Evolutionary conservation across 2,797 vertebrate genomes (phyloP).

Genomic region (Bradypodion ventrale): DNA sequence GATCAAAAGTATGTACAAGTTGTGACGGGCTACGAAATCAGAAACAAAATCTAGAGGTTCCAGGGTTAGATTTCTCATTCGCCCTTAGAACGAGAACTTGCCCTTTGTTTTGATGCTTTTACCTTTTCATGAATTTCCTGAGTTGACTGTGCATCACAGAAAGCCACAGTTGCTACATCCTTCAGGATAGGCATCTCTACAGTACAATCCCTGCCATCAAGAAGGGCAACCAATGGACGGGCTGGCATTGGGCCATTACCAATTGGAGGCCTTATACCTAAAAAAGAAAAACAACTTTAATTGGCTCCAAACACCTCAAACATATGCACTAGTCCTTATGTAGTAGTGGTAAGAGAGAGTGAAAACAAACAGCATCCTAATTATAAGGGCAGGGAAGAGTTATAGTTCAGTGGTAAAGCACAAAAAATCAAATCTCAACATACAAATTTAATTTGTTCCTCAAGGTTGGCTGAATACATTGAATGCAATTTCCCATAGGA

Average conservation of each 20-base stretch:
- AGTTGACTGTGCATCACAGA: slow-evolving; percentile 90
- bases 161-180: slow-evolving; percentile 90
- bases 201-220: slow-evolving; percentile 87
- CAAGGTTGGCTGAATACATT: too few species aligned
- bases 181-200: slow-evolving; percentile 91
- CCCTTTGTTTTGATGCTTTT: neutral
- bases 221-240: slow-evolving; percentile 83
- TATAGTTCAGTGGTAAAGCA: neutral
- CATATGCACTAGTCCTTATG: neutral
- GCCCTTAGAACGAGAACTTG: neutral
- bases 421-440: too few species aligned
- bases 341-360: neutral
- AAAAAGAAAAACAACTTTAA: slow-evolving; percentile 10
- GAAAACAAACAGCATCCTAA: neutral
- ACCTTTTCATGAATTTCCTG: slow-evolving; percentile 94
- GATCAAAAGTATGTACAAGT: slow-evolving; percentile 3
- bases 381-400: neutral
- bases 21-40: neutral
- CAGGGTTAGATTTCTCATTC: neutral
- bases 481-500: too few species aligned
- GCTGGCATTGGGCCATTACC: slow-evolving; percentile 89
- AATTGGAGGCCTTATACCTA: slow-evolving; percentile 89
- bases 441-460: too few species aligned
- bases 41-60: neutral
- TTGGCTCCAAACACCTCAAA: neutral